Conservation (phyloP, 2,888 invertebrate genomes). For the Eupithecia centaureata region DNA sequence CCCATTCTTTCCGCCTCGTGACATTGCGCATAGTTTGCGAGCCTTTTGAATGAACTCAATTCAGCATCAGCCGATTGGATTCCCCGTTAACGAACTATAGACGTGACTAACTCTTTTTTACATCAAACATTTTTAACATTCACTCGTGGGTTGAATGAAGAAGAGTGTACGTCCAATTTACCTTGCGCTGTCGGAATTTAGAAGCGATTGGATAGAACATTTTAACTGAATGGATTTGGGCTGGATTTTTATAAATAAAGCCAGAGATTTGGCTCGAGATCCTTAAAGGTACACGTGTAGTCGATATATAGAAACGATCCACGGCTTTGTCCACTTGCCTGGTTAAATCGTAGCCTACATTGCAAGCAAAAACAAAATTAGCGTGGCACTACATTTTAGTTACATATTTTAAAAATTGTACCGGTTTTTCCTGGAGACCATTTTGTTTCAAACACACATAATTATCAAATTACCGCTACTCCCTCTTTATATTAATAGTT, state of each 20-base stretch:
- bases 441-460: not conserved
- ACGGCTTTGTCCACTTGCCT: not conserved
- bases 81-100: slow-evolving; percentile 62
- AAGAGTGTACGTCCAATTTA: slow-evolving; percentile 7
- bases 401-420: too few relatives aligned
- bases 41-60: slow-evolving; percentile 30
- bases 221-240: slow-evolving; percentile 3
- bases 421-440: not conserved
- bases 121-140: slow-evolving; percentile 53
- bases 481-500: not conserved
- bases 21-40: slow-evolving; percentile 28
- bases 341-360: not conserved
- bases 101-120: slow-evolving; percentile 54
- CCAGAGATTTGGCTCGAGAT: not conserved
- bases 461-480: not conserved
- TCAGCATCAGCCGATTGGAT: slow-evolving; percentile 56
- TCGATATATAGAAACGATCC: not conserved
- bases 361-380: not conserved
- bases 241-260: slow-evolving; percentile 4
- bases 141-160: slow-evolving; percentile 43
- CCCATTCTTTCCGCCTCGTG: slow-evolving; percentile 14
- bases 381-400: too few relatives aligned
- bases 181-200: not conserved
- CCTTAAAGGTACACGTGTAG: not conserved
- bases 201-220: slow-evolving; percentile 4